Percentiles rank a stretch among this genome's conserved stretches.
phyloP scores from a whole-genome alignment of 2,113 vertebrate species.

The Rostratula benghalensis region DNA sequence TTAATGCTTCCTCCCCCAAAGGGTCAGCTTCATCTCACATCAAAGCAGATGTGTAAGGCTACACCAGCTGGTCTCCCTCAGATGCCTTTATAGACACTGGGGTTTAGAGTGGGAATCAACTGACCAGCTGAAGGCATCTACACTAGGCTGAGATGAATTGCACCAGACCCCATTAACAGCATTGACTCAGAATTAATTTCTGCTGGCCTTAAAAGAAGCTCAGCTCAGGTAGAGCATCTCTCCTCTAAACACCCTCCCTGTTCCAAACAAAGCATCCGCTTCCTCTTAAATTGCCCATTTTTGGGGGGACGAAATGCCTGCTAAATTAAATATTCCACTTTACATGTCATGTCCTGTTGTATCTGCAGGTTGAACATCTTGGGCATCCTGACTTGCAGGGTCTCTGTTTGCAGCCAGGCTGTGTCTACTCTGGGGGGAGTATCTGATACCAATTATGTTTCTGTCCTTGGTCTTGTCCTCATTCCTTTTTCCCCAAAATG shows the following conservation, averaged over 20 bases:
- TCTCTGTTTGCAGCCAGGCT: neutral
- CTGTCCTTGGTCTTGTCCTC: slow-evolving; percentile 26
- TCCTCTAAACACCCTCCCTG: neutral
- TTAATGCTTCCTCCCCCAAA: no score
- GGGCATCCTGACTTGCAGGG: neutral
- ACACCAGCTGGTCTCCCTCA: neutral
- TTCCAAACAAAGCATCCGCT: neutral
- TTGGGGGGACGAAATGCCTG: neutral
- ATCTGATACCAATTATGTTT: neutral
- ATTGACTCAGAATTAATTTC: neutral
- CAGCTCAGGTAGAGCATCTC: neutral
- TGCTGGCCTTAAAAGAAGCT: neutral
- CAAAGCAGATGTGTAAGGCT: fast-evolving
- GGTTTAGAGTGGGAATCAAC: neutral
- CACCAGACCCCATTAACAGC: fast-evolving
- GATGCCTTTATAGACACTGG: neutral
- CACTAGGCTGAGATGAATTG: neutral
- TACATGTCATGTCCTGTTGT: fast-evolving
- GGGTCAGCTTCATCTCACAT: neutral
- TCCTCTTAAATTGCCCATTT: neutral
- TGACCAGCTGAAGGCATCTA: neutral
- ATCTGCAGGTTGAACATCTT: neutral
- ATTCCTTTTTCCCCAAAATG: neutral
- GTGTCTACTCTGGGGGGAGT: fast-evolving
- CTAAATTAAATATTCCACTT: no score